phyloP scores from a whole-genome alignment of 2,888 invertebrate genomes.

The Therioaphis trifolii region DNA sequence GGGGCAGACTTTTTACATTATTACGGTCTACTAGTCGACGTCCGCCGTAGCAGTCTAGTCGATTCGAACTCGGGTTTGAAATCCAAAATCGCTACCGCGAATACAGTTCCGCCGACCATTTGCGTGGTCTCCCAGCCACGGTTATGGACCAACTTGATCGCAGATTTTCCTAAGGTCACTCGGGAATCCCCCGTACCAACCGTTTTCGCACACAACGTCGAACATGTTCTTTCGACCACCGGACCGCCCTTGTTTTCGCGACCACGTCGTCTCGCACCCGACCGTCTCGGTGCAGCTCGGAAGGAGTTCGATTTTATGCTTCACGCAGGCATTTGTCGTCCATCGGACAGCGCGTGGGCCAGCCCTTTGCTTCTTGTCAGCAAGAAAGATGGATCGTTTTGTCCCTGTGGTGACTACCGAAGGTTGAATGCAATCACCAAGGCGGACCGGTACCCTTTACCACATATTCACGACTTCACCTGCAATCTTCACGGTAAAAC shows the following conservation, averaged over 20 bases:
- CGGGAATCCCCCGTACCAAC: slow-evolving; percentile 9
- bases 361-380: slow-evolving; percentile 66
- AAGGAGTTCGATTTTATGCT: slow-evolving; percentile 67
- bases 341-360: slow-evolving; percentile 68
- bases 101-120: too few relatives aligned
- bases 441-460: slow-evolving; percentile 68
- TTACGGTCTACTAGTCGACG: neutral
- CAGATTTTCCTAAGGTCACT: neutral
- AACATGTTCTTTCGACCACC: neutral
- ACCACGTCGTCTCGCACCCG: slow-evolving; percentile 67
- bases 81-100: too few relatives aligned
- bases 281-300: slow-evolving; percentile 66
- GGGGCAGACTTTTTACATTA: neutral
- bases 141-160: neutral
- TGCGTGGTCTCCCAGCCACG: too few relatives aligned
- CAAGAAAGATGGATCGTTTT: slow-evolving; percentile 67
- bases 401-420: slow-evolving; percentile 69
- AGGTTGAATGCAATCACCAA: slow-evolving; percentile 67
- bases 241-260: slow-evolving; percentile 61
- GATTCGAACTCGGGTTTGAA: too few relatives aligned
- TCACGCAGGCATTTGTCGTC: slow-evolving; percentile 66
- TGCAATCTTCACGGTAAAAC: slow-evolving; percentile 42
- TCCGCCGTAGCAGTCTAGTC: neutral
- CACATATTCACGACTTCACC: slow-evolving; percentile 67
- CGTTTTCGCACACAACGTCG: neutral